A percentile compares a stretch with the other conserved stretches of the same genome.
phyloP scores from a whole-genome alignment of 2,888 invertebrate genomes.

The Stenodera caucasica region DNA sequence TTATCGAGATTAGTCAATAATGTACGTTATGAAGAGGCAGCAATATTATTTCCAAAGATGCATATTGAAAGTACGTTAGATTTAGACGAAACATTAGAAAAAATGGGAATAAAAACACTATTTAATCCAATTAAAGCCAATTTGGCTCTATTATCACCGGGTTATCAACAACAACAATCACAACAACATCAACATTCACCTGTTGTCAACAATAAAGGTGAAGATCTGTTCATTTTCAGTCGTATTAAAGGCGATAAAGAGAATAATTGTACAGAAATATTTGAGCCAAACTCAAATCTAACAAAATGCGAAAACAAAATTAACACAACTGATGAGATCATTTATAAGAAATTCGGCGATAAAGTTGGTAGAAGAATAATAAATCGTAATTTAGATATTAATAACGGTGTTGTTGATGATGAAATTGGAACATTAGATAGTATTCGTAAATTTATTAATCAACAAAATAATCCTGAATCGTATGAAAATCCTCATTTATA shows the following conservation, averaged over 20 bases:
- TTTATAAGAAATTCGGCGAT: slow-evolving; percentile 46
- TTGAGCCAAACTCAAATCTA: slow-evolving; percentile 40
- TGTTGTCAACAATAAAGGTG: slow-evolving; percentile 14
- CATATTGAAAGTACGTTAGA: slow-evolving; percentile 64
- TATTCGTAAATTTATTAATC: slow-evolving; percentile 42
- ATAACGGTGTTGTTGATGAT: slow-evolving; percentile 1
- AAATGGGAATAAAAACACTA: slow-evolving; percentile 64
- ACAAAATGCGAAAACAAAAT: slow-evolving; percentile 37
- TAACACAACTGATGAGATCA: slow-evolving; percentile 33
- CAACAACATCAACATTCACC: background rate
- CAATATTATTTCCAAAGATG: slow-evolving; percentile 72
- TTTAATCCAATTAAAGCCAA: slow-evolving; percentile 66
- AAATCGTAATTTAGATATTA: slow-evolving; percentile 33
- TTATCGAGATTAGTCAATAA: slow-evolving; percentile 59
- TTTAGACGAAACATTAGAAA: slow-evolving; percentile 60
- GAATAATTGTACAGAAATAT: slow-evolving; percentile 44
- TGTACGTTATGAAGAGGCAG: slow-evolving; percentile 57
- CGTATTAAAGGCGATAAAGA: slow-evolving; percentile 32
- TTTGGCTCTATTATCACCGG: slow-evolving; percentile 66
- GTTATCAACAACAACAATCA: slow-evolving; percentile 34
- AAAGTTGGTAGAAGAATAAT: slow-evolving; percentile 48
- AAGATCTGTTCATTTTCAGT: slow-evolving; percentile 40
- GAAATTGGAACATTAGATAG: slow-evolving; percentile 42
- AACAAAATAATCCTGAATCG: slow-evolving; percentile 53
- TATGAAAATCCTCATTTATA: slow-evolving; percentile 66